Percentiles rank a stretch among this genome's conserved stretches.
Conservation (phyloP, 2,888 invertebrate species). For the Arctia plantaginis region DNA sequence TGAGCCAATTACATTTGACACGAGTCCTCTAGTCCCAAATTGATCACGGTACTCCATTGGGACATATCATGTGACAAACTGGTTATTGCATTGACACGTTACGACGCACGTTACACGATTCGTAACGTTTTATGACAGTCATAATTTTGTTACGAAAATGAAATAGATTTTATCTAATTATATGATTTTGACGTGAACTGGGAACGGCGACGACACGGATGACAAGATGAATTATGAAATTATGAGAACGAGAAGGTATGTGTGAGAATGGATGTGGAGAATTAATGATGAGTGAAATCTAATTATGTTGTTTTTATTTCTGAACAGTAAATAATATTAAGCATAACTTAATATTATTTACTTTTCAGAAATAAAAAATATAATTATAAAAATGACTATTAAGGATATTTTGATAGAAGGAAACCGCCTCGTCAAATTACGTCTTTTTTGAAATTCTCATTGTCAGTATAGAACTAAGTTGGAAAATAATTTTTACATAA, state of each 20-base stretch:
- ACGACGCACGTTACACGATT: neutral
- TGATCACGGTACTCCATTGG: conserved; percentile 18
- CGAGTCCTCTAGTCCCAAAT: conserved; percentile 13
- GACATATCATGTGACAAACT: conserved; percentile 21
- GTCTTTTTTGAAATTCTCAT: no score
- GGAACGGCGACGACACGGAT: neutral
- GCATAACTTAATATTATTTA: no score
- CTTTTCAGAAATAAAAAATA: no score
- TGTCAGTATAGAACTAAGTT: neutral
- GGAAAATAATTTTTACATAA: neutral
- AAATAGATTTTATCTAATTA: conserved; percentile 10
- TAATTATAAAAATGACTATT: neutral
- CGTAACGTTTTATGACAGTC: conserved; percentile 2
- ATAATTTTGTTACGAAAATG: conserved; percentile 1
- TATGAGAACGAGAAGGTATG: neutral
- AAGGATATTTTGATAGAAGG: neutral
- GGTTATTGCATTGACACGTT: conserved; percentile 20
- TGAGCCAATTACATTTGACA: conserved; percentile 15
- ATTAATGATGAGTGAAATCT: conserved; percentile 3
- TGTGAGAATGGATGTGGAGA: neutral
- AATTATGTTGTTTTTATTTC: neutral
- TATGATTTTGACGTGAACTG: conserved; percentile 3
- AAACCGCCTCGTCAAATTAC: no score
- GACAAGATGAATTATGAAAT: neutral
- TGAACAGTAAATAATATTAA: neutral